A percentile compares a stretch with the other conserved stretches of the same genome.
Evolutionary conservation across 2,797 vertebrate species (phyloP).

Genomic region (Anisognathus igniventris): DNA sequence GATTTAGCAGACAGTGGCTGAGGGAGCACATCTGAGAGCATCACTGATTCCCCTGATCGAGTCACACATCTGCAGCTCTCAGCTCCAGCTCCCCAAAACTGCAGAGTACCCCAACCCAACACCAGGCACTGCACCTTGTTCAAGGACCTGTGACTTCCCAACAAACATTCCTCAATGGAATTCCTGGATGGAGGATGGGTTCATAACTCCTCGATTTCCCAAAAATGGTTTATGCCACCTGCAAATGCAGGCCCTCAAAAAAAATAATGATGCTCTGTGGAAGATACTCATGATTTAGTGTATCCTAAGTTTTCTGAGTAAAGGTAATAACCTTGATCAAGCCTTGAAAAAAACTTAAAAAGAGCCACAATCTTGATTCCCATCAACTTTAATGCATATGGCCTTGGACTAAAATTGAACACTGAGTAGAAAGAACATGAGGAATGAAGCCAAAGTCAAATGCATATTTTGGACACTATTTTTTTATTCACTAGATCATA

Average conservation of each 20-base stretch:
- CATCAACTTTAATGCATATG: neutral
- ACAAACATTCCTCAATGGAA: neutral
- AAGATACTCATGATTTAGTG: neutral
- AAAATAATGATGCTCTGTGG: rapidly evolving
- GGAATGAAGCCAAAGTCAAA: neutral
- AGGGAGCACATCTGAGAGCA: neutral
- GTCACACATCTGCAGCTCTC: rapidly evolving
- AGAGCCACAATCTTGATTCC: neutral
- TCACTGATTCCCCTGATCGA: neutral
- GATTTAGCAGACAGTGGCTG: neutral
- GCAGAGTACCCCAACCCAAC: neutral
- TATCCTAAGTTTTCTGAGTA: neutral
- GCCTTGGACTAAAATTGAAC: neutral
- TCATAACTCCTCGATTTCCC: neutral
- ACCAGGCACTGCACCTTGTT: rapidly evolving
- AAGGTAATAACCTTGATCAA: neutral
- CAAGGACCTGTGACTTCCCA: neutral
- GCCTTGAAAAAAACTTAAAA: neutral
- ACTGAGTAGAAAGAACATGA: neutral
- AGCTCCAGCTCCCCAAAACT: rapidly evolving
- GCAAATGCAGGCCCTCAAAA: neutral
- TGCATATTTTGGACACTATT: neutral
- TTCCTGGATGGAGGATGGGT: neutral
- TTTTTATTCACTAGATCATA: neutral
- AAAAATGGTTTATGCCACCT: neutral